Evolutionary conservation across 37 sponge, comb jelly and placozoan species (phyloP), one percentile per base, ranked within the genome.

Genomic region (Spongilla lacustris): DNA sequence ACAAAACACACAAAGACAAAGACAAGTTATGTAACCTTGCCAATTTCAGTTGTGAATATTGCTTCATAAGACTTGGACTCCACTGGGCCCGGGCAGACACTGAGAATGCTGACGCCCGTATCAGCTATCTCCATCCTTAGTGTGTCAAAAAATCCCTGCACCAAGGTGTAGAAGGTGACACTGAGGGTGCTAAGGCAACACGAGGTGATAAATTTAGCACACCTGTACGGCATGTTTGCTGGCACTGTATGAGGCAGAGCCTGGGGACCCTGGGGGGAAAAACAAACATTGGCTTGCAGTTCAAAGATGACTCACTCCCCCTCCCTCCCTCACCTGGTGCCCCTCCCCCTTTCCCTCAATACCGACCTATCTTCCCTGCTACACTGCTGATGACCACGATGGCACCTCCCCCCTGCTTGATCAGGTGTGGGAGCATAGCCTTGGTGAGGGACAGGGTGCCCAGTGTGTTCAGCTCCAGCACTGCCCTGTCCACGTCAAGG

Each of bases 141-240:
- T 17, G 93, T 77, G 71, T 91, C 84, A 75, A 98, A 98, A 74
- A 81, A 98, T 24, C 98, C 98, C 94, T 93, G 50, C 31, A 41
- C 58, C 29, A 69, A 26, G 4, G 24, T 2, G 29, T 69, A 29
- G 4, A 5, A 28, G 1, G 35, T 22, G 72, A 35, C n/a, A n/a
- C n/a, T 49, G 26, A 46, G 41, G 6, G 23, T 5, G 49, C 13
- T 22, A 22, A 71, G 22, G 2, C 36, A 76, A 3, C 30, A 66
- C 2, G 46, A 12, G n/a, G 2, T 24, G 10, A 4, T 33, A 22
- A 31, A 23, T 11, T 36, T 0, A 0, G 58, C 76, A 32, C 67
- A 94, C 92, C 82, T 91, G 96, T 3, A 98, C 70, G 36, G 96
- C 98, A 89, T 96, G 96, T 78, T 98, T 98, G 76, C 89, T 92